These are phyloP conservation scores for Pocillopora damicornis DNA, from an alignment of 64 coral and sea anemone genomes.

Conservation along the genomic window DNA sequence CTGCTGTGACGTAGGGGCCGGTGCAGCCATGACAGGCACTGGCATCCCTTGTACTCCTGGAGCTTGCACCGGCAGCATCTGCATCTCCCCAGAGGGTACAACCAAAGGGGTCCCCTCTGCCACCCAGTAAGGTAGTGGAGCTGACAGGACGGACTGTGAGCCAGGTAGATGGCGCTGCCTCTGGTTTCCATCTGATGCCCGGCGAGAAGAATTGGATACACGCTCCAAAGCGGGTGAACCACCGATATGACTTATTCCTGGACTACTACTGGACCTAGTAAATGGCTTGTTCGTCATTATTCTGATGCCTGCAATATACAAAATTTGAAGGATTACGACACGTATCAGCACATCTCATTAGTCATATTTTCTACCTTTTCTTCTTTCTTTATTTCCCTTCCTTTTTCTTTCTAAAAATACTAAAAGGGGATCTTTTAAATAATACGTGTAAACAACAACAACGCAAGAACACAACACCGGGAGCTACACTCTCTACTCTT, in stretches of 20 bases:
- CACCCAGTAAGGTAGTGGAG: constrained; percentile 43
- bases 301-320: constrained; percentile 24
- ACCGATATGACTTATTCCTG: constrained; percentile 17
- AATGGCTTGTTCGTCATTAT: constrained; percentile 59
- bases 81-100: constrained; percentile 9
- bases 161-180: constrained; percentile 13
- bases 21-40: constrained; percentile 39
- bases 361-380: too few species aligned
- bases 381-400: too few species aligned
- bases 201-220: background rate
- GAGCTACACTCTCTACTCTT: too few species aligned
- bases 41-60: constrained; percentile 49
- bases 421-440: too few species aligned
- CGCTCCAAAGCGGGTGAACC: constrained; percentile 25
- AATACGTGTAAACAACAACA: too few species aligned
- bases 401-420: too few species aligned
- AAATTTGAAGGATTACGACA: background rate
- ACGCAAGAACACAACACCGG: too few species aligned
- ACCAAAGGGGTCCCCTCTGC: constrained; percentile 54
- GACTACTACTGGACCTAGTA: constrained; percentile 41
- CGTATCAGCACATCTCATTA: background rate
- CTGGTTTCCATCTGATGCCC: constrained; percentile 23
- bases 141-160: constrained; percentile 30
- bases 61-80: constrained; percentile 39
- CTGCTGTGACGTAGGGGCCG: constrained; percentile 1